A percentile compares a stretch with the other conserved stretches of the same genome.
These are phyloP conservation scores for Eupithecia dodoneata DNA, from an alignment of 2,888 invertebrate species.

Conservation along the genomic window DNA sequence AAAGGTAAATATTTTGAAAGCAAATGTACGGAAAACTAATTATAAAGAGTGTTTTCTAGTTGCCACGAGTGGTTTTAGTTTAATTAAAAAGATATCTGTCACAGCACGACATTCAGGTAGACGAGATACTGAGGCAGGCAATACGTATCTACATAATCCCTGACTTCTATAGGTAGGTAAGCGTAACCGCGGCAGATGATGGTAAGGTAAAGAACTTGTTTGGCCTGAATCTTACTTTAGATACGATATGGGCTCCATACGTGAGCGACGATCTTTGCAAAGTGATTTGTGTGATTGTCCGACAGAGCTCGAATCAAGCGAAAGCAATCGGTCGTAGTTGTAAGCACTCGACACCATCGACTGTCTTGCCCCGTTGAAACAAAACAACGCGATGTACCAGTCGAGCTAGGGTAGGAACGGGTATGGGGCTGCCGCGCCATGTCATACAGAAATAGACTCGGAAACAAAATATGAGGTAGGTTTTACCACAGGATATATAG, in stretches of 20 bases:
- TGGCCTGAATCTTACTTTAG: too few species aligned
- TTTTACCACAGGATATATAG: not conserved
- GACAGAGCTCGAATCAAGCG: not conserved
- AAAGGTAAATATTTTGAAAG: conserved; percentile 17
- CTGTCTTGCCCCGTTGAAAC: not conserved
- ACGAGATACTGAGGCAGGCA: not conserved
- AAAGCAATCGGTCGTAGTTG: not conserved
- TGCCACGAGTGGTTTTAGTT: not conserved
- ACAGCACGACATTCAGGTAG: not conserved
- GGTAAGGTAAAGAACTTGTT: too few species aligned
- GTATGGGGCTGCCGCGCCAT: not conserved
- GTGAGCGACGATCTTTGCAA: not conserved
- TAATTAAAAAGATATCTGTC: conserved; percentile 13
- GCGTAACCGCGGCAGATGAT: too few species aligned
- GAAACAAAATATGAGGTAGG: not conserved
- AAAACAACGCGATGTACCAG: not conserved
- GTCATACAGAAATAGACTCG: not conserved
- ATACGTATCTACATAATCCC: too few species aligned
- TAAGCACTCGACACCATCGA: not conserved
- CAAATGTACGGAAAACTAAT: conserved; percentile 26
- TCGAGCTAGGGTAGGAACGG: not conserved
- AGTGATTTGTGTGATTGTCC: not conserved
- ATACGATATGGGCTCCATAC: not conserved
- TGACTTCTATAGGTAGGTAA: too few species aligned
- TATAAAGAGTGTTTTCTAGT: conserved; percentile 19